A percentile compares a stretch with the other conserved stretches of the same genome.
These are phyloP conservation scores for Eufriesea mexicana DNA, from an alignment of 1,140 invertebrate species.

Conservation along the genomic window DNA sequence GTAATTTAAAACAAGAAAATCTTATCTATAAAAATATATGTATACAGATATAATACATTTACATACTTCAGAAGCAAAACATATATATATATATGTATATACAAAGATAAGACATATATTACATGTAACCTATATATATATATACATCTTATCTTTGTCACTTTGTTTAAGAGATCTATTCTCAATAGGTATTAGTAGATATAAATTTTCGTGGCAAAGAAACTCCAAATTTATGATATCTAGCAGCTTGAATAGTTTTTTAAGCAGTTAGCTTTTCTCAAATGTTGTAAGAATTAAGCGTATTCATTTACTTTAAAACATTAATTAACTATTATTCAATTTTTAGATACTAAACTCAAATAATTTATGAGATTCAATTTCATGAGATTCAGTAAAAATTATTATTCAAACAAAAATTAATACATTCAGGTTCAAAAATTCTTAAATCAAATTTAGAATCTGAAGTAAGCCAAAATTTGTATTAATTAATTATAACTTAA, in stretches of 20 bases:
- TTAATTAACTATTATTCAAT: background rate
- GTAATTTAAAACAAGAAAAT: constrained; percentile 11
- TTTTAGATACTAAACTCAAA: constrained; percentile 4
- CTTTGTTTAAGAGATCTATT: constrained; percentile 51
- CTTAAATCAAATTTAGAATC: background rate
- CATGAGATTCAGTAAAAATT: background rate
- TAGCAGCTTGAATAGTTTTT: background rate
- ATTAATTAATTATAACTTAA: constrained; percentile 32
- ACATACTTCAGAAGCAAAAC: constrained; percentile 32
- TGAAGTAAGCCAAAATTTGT: background rate
- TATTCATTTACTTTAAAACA: background rate
- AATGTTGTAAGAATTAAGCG: background rate
- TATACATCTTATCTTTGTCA: constrained; percentile 29
- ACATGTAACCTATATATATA: background rate
- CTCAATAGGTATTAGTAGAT: constrained; percentile 1
- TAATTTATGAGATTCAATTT: background rate
- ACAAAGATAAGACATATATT: too few species aligned
- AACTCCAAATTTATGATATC: constrained; percentile 7
- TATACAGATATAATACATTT: constrained; percentile 48
- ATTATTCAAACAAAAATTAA: background rate
- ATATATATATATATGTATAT: constrained; percentile 15
- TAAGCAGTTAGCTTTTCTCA: background rate
- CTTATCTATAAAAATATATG: constrained; percentile 53
- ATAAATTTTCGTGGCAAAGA: constrained; percentile 4
- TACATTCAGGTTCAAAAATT: background rate